These are phyloP conservation scores for Hemicentrotus pulcherrimus DNA, from an alignment of 35 echinoderm and acorn worm genomes.

Conservation along the genomic window DNA sequence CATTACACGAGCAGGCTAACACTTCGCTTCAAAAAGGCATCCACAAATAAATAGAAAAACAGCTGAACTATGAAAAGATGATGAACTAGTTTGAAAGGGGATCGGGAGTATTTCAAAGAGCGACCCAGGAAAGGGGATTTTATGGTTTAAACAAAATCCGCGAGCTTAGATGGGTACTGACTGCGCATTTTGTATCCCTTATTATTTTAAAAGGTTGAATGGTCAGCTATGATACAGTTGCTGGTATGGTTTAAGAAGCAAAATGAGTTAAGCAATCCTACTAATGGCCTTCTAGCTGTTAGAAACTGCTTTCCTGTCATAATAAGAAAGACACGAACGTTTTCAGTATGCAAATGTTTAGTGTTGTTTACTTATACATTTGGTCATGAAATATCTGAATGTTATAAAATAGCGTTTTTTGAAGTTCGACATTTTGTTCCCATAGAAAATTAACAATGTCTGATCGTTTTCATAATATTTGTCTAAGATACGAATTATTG, in stretches of 20 bases:
- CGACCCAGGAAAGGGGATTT: not conserved
- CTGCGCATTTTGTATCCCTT: not conserved
- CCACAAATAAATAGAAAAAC: conserved; percentile 6
- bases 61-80: conserved; percentile 11
- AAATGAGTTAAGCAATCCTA: not conserved
- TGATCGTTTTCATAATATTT: too few species aligned
- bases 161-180: not conserved
- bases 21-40: not conserved
- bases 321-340: too few species aligned
- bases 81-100: not conserved
- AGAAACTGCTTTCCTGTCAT: too few species aligned
- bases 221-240: not conserved
- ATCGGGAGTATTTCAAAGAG: not conserved
- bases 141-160: conserved; percentile 5
- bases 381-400: too few species aligned
- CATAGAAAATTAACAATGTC: too few species aligned
- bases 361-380: too few species aligned
- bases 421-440: too few species aligned
- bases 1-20: not conserved
- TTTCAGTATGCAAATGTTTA: too few species aligned
- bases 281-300: too few species aligned
- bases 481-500: too few species aligned
- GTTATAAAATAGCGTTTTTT: too few species aligned
- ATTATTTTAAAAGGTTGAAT: not conserved
- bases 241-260: not conserved